Evolutionary conservation across 2,113 vertebrate species (phyloP).

Genomic region (Nerophis lumbriciformis): DNA sequence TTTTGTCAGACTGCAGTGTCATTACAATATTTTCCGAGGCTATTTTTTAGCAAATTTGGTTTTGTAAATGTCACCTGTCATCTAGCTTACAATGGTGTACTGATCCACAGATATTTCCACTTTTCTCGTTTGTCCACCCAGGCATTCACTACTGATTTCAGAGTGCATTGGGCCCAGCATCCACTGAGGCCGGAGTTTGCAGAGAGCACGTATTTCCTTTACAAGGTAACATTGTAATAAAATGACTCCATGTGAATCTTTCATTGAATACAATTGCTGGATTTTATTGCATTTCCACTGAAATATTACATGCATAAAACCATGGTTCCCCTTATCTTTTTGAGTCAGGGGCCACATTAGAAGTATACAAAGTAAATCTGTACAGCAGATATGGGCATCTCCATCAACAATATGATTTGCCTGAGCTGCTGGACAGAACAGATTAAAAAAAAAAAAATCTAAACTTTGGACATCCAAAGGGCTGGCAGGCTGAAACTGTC

Average conservation of each 20-base stretch:
- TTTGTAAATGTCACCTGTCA: background rate
- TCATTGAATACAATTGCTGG: background rate
- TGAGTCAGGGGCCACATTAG: no score
- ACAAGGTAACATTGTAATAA: slow-evolving; percentile 78
- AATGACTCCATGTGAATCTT: background rate
- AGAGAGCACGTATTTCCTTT: slow-evolving; percentile 98
- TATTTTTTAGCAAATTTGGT: no score
- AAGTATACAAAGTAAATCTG: no score
- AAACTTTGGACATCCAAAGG: no score
- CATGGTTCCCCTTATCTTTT: no score
- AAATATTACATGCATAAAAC: no score
- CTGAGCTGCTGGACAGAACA: no score
- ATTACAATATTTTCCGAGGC: background rate
- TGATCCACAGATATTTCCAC: slow-evolving; percentile 21
- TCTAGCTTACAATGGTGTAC: background rate
- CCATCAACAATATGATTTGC: no score
- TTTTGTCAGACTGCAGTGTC: background rate
- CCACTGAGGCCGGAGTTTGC: slow-evolving; percentile 97
- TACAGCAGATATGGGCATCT: no score
- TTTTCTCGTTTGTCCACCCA: slow-evolving; percentile 53
- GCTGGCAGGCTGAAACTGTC: no score
- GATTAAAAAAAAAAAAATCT: no score
- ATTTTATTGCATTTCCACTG: background rate
- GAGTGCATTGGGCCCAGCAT: slow-evolving; percentile 98
- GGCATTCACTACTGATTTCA: slow-evolving; percentile 99